Evolutionary conservation across 2,113 vertebrate species (phyloP).

Genomic region (Dendrocopos noguchii): DNA sequence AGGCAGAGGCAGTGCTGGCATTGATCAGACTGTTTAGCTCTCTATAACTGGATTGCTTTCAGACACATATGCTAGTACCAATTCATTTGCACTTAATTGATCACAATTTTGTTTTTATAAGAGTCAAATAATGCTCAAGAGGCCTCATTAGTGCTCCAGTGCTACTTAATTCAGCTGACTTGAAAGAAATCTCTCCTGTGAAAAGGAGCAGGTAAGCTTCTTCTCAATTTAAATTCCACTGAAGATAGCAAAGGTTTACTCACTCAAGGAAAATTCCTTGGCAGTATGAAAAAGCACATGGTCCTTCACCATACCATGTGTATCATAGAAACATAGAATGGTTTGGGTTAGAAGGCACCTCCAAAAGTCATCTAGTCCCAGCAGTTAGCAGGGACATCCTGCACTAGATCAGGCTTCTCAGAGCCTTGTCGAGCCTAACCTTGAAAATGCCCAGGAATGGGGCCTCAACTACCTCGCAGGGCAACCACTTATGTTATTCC

Average conservation of each 20-base stretch:
- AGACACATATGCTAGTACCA: conserved; percentile 19
- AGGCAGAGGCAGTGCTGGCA: not conserved
- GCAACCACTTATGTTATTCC: no score
- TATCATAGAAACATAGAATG: no score
- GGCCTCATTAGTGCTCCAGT: conserved; percentile 54
- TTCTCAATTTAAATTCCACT: not conserved
- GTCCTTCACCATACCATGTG: not conserved
- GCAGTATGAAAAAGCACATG: not conserved
- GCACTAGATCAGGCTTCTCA: no score
- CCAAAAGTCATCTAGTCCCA: no score
- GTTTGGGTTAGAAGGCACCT: no score
- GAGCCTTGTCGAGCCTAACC: no score
- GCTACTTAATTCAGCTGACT: conserved; percentile 23
- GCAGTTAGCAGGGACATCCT: no score
- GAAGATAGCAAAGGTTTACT: not conserved
- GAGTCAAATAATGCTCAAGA: conserved; percentile 51
- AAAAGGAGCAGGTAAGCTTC: conserved; percentile 13
- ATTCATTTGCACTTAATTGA: conserved; percentile 62
- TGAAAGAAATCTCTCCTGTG: not conserved
- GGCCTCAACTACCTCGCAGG: no score
- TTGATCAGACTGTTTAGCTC: conserved; percentile 9
- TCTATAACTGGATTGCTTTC: conserved; percentile 5
- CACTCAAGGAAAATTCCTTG: not conserved
- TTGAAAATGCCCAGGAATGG: no score
- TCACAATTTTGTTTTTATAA: conserved; percentile 49